Evolutionary conservation across 2,797 vertebrate genomes (phyloP), one percentile per base, ranked within the genome.

Genomic region (Melanotaenia maccullochi): DNA sequence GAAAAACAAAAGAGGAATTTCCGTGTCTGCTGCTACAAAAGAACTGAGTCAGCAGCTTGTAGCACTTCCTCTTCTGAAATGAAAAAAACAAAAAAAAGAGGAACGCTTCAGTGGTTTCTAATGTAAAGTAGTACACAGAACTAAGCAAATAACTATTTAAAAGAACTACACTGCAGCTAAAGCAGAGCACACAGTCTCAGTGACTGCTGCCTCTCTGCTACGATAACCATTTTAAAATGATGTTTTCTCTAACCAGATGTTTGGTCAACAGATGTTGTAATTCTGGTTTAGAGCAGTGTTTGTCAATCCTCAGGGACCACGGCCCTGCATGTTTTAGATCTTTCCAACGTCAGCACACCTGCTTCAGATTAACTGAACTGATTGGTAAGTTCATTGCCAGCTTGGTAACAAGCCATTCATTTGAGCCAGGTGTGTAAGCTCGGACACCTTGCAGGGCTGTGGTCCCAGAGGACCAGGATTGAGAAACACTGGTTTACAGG

Each of bases 1-100:
- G 7, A 33, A 33, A 33, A 57, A 67, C 12, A 49, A 79, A 80
- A 84, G 52, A 57, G 60, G 69, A 88, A 87, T 71, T 57, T 25
- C 44, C 32, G 4, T 4, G 54, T 52, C 24, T 16, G 24, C 9
- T 1, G 5, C 25, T 12, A 30, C 4, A 12, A 12, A 0, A 13
- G 3, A 35, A 35, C 68, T 47, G 76, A 77, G 25, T 54, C 76
- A 70, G 73, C 78, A 83, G 68, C 57, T 12, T 18, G 51, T 3
- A 14, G 9, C 4, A 25, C 79, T 87, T 89, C 82, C 82, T 75
- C 60, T 68, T 54, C 42, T 44, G 35, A 28, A 25, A 56, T 51
- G n/a, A 11, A 2, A 4, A 42, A 47, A 9, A 35, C 60, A 75
- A 35, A 56, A 28, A 8, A 33, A 6, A 7, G 6, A 1, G 32